Evolutionary conservation across 1,140 invertebrate genomes (phyloP), one percentile per base, ranked within the genome.

Genomic region (Zaprionus lachaisei): DNA sequence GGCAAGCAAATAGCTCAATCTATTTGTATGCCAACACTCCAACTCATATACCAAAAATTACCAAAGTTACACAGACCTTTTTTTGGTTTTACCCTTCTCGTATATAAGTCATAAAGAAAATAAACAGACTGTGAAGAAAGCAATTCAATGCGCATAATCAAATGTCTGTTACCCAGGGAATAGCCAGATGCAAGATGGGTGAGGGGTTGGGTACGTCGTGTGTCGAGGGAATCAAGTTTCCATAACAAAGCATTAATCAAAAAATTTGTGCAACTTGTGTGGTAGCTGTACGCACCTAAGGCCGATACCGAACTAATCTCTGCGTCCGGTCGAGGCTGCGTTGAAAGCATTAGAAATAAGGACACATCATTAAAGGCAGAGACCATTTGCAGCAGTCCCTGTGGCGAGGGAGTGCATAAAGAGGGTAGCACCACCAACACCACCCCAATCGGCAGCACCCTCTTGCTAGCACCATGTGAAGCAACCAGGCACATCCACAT

Each of bases 301-400:
- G 22, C 44, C 22, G 2, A 20, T 51, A 62, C n/a, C 20, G 28
- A 68, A 76, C 83, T 81, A 85, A 85, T 86, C 79, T 76, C 57
- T 72, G 31, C 20, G 34, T 58, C 37, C 57, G 57, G 72, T 37
- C 24, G 37, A n/a, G 74, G 74, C 54, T 58, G 82, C 63, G 82
- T 75, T 86, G 83, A 85, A 82, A 85, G 83, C 83, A 85, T 86
- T 85, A 86, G 82, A 78, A 72, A 69, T 72, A 86, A 89, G 80
- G 67, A 89, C 77, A 80, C 80, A 78, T 89, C 84, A 87, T 87
- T 87, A 89, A 83, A 75, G 84, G 51, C 83, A 81, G 55, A 77
- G 57, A 64, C 68, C 72, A 83, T 83, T 80, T 69, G 77, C 72
- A 67, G 68, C 54, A 69, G 56, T 37, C n/a, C 47, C 47, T 20